phyloP scores from a whole-genome alignment of 2,888 invertebrate genomes.

The Callinectes sapidus region DNA sequence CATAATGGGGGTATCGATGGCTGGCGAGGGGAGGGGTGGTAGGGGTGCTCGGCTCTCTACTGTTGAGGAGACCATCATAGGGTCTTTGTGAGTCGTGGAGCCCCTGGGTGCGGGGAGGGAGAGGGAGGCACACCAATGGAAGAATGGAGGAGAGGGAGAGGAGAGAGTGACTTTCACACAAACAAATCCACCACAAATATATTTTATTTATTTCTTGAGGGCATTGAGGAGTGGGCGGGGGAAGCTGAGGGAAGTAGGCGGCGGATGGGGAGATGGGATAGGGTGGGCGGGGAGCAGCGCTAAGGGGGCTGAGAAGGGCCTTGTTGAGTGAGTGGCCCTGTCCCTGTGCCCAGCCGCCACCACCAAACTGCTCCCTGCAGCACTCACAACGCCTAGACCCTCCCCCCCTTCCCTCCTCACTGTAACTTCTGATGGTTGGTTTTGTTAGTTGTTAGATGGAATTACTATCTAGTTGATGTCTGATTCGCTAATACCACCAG shows the following conservation, averaged over 20 bases:
- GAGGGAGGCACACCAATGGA: conserved; percentile 3
- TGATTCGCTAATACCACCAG: no score
- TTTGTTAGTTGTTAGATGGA: no score
- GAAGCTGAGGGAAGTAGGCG: not conserved
- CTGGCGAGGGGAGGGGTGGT: not conserved
- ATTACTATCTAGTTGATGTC: no score
- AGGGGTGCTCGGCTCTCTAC: not conserved
- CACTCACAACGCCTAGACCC: not conserved
- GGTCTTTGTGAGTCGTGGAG: conserved; percentile 3
- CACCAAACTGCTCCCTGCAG: not conserved
- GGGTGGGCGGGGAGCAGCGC: conserved; percentile 5
- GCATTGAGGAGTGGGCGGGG: not conserved
- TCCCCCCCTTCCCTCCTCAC: not conserved
- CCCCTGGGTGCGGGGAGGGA: not conserved
- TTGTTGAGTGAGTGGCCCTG: not conserved
- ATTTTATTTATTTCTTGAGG: conserved; percentile 33
- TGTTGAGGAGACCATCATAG: conserved; percentile 36
- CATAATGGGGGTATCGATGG: conserved; percentile 31
- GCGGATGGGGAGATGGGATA: not conserved
- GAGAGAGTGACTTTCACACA: conserved; percentile 18
- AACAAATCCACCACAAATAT: conserved; percentile 26
- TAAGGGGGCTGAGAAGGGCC: not conserved
- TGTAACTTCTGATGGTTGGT: not conserved
- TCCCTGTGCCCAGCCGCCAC: not conserved
- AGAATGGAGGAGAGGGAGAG: not conserved